Conservation (phyloP, 2,888 invertebrate species). For the Trisateles emortualis region DNA sequence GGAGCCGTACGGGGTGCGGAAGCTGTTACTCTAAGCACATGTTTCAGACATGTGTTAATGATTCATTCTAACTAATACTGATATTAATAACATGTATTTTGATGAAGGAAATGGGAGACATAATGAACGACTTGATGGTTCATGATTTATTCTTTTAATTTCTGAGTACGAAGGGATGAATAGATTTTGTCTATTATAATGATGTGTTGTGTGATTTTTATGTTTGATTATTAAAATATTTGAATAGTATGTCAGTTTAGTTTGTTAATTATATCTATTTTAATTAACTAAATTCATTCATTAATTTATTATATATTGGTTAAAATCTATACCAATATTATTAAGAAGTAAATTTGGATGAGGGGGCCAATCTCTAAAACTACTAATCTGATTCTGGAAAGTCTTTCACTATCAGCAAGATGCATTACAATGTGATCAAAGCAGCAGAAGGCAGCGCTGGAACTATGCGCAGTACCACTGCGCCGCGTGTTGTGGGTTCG, state of each 20-base stretch:
- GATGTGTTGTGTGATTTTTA: not conserved
- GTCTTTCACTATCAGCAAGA: no score
- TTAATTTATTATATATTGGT: no score
- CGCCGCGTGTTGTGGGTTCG: no score
- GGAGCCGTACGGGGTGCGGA: no score
- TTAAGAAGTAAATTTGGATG: no score
- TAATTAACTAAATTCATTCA: not conserved
- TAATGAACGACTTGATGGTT: slow-evolving; percentile 22
- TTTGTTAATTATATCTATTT: not conserved
- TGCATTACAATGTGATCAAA: no score
- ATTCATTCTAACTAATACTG: slow-evolving; percentile 31
- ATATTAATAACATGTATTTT: slow-evolving; percentile 17
- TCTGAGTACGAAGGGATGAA: slow-evolving; percentile 8
- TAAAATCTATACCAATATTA: no score
- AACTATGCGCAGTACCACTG: no score
- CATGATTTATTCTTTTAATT: slow-evolving; percentile 28
- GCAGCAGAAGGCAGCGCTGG: no score
- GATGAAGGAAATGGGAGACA: slow-evolving; percentile 16
- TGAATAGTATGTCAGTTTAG: slow-evolving; percentile 1
- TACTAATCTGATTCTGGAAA: no score
- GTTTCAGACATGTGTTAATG: slow-evolving; percentile 44
- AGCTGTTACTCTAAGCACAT: slow-evolving; percentile 40
- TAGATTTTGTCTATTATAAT: not conserved
- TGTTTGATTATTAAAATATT: not conserved
- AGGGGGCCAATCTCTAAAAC: no score